These are phyloP conservation scores for Scaptomyza pallida DNA, from an alignment of 1,140 invertebrate genomes.

Conservation along the genomic window DNA sequence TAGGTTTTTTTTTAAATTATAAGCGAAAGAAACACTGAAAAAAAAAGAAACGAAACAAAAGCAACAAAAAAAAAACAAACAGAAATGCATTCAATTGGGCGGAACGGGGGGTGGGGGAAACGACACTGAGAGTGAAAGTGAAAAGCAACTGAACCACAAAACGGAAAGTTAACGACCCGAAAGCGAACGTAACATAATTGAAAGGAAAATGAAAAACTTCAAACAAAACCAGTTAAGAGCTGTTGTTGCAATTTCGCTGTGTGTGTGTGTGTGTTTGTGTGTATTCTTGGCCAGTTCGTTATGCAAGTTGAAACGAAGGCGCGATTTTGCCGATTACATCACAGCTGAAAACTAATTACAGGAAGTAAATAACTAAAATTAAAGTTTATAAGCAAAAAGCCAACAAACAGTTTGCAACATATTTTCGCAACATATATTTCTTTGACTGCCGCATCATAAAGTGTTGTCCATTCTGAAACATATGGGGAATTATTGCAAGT, in stretches of 20 bases:
- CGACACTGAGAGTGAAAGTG: slow-evolving; percentile 67
- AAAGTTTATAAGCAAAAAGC: slow-evolving; percentile 14
- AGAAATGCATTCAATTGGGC: slow-evolving; percentile 34
- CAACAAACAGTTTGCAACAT: slow-evolving; percentile 19
- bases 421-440: slow-evolving; percentile 39
- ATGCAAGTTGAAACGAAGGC: slow-evolving; percentile 53
- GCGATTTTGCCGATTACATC: slow-evolving; percentile 64
- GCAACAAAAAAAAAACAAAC: slow-evolving; percentile 4
- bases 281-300: slow-evolving; percentile 78
- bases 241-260: slow-evolving; percentile 27
- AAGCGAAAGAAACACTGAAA: slow-evolving; percentile 78
- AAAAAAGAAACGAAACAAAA: slow-evolving; percentile 10
- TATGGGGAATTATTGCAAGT: slow-evolving; percentile 29
- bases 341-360: slow-evolving; percentile 68
- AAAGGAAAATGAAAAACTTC: slow-evolving; percentile 50
- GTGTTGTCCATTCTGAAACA: slow-evolving; percentile 8
- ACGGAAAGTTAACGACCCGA: neutral
- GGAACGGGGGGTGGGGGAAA: slow-evolving; percentile 2
- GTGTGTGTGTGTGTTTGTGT: too few species aligned
- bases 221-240: slow-evolving; percentile 67
- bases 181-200: slow-evolving; percentile 38
- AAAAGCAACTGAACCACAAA: slow-evolving; percentile 46
- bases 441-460: slow-evolving; percentile 30
- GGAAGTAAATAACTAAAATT: slow-evolving; percentile 52
- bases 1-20: slow-evolving; percentile 75